Percentiles rank a stretch among this genome's conserved stretches.
These are phyloP conservation scores for Eulemur mongoz DNA, from an alignment of 2,797 vertebrate species.

Conservation along the genomic window DNA sequence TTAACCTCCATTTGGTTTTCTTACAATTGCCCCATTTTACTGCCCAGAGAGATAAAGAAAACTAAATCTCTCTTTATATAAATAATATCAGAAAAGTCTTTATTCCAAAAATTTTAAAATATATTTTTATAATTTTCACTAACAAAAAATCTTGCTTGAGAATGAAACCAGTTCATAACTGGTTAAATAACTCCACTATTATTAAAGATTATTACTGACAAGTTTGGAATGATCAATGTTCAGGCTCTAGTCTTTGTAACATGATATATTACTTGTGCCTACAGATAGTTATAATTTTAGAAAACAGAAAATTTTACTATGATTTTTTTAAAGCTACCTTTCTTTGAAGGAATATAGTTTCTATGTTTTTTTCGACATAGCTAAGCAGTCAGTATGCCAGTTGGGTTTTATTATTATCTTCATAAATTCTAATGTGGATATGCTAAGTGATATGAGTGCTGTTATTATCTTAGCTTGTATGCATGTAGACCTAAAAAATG, in stretches of 20 bases:
- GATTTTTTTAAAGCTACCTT: constrained; percentile 82
- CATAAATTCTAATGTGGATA: background rate
- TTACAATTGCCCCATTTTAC: background rate
- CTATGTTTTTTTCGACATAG: constrained; percentile 38
- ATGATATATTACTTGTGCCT: constrained; percentile 83
- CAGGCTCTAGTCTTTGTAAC: constrained; percentile 80
- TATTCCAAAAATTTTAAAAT: constrained; percentile 28
- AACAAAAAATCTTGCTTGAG: constrained; percentile 64
- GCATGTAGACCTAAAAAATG: background rate
- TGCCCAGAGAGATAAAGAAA: background rate
- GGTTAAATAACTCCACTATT: constrained; percentile 81
- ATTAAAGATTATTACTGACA: constrained; percentile 85
- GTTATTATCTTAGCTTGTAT: constrained; percentile 1
- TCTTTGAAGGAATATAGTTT: constrained; percentile 75
- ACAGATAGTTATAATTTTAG: constrained; percentile 81
- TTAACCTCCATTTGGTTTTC: background rate
- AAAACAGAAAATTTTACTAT: constrained; percentile 83
- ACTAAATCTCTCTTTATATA: constrained; percentile 50
- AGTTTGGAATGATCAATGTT: constrained; percentile 84
- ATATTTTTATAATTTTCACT: constrained; percentile 55
- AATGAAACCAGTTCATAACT: constrained; percentile 80
- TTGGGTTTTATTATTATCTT: constrained; percentile 32
- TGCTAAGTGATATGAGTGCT: background rate
- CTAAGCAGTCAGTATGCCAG: background rate
- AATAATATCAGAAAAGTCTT: constrained; percentile 60